phyloP scores from a whole-genome alignment of 2,888 invertebrate genomes.

The Hetaerina titia region DNA sequence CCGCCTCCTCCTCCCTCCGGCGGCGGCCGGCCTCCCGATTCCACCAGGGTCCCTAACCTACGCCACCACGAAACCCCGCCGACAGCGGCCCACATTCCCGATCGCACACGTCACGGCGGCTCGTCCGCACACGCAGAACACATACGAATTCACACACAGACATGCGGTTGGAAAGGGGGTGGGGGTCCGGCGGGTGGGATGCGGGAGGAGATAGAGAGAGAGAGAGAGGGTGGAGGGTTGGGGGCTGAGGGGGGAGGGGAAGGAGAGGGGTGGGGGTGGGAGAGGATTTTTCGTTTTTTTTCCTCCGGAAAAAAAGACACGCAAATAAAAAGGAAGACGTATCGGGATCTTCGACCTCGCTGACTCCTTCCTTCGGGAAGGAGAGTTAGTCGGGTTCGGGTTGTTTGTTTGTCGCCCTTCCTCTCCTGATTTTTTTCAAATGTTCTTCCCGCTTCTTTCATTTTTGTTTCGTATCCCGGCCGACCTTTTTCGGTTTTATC shows the following conservation, averaged over 20 bases:
- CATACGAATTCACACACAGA: conserved; percentile 44
- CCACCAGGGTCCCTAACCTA: conserved; percentile 65
- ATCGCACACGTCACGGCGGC: conserved; percentile 54
- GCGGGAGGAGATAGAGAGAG: neutral
- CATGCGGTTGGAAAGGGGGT: conserved; percentile 13
- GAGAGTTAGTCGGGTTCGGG: neutral
- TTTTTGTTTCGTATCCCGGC: conserved; percentile 8
- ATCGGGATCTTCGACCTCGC: conserved; percentile 66
- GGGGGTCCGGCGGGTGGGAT: neutral
- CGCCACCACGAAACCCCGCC: conserved; percentile 49
- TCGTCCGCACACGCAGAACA: conserved; percentile 41
- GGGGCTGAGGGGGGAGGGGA: neutral
- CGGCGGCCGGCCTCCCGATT: neutral
- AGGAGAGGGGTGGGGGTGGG: neutral
- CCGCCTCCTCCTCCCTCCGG: neutral
- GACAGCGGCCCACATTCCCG: conserved; percentile 58
- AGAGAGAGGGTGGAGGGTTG: neutral
- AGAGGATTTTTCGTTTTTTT: neutral
- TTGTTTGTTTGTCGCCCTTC: neutral
- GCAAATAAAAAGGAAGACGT: conserved; percentile 53
- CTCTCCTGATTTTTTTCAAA: neutral
- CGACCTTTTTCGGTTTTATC: conserved; percentile 47
- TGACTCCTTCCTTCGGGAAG: conserved; percentile 15
- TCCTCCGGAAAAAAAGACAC: neutral
- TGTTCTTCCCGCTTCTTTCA: neutral